Base-by-base conservation (phyloP, 1,140 invertebrate genomes). In the Cherax destructor region DNA sequence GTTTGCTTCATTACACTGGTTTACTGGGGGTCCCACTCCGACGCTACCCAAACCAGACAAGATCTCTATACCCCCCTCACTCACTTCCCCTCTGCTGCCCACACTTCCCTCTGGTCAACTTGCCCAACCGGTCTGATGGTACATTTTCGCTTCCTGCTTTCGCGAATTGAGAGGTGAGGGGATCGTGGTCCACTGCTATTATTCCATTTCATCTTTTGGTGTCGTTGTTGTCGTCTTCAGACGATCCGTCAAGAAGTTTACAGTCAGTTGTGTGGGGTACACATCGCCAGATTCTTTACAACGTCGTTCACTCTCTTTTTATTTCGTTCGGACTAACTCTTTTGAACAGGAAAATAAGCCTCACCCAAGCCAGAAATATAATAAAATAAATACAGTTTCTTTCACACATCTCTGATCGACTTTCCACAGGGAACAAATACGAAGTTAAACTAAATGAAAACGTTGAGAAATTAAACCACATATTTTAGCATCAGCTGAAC, bases 1-100 rank as follows among this genome's bases (percentile, higher is more conserved):
- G 84, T 86, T 76, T 76, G 65, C 16, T 86, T 86, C 84, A 86
- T 86, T 86, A 86, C 84, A 76, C 41, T 76, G 84, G 41, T 86
- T 86, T 86, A 86, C 84, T 86, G 84, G 69, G 47, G 72, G 69
- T 74, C n/a, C 1, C 24, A 6, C n/a, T 74, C 5, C 69, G 24
- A 74, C 49, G 78, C 78, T 80, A 52, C 49, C 77, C 77, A 49
- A 21, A 79, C 41, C 56, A 16, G 50, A 81, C 21, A 69, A 69
- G n/a, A 49, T 80, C 79, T 56, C 9, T 80, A 10, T 80, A 6
- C 52, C 61, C 76, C 6, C 30, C 49, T 50, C 30, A 30, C 76
- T 18, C 76, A 2, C 76, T 18, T 41, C 24, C 18, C 47, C 13
- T 79, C 77, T 79, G 50, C 16, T 4, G 7, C 77, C 52, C 30